Conservation (phyloP, 2,888 invertebrate genomes). For the Philopedon plagiatum region DNA sequence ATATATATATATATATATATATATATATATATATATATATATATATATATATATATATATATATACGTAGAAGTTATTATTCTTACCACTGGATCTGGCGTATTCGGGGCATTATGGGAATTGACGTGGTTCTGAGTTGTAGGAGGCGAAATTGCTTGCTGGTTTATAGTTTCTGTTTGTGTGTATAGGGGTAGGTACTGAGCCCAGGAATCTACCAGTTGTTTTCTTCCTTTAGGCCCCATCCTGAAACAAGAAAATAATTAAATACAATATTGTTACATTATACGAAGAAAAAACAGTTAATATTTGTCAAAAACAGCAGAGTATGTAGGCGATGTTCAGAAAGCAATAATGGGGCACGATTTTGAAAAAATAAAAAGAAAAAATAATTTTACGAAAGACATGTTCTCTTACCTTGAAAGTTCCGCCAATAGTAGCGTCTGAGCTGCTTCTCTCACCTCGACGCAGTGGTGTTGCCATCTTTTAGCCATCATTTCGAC, state of each 20-base stretch:
- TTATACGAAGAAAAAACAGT: no score
- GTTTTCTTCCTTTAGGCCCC: constrained; percentile 92
- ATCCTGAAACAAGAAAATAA: constrained; percentile 70
- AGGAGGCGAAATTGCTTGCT: constrained; percentile 72
- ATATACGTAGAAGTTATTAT: neutral
- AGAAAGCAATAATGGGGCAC: no score
- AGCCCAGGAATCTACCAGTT: constrained; percentile 95
- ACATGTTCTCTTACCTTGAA: constrained; percentile 57
- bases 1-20: no score
- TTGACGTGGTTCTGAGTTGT: constrained; percentile 65
- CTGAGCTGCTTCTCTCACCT: constrained; percentile 97
- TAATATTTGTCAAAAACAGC: no score
- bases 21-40: no score
- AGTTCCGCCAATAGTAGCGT: constrained; percentile 95
- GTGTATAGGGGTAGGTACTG: constrained; percentile 93
- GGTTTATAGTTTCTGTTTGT: constrained; percentile 84
- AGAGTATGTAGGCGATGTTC: no score
- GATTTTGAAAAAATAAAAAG: no score
- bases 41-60: neutral
- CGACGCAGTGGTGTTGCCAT: constrained; percentile 99
- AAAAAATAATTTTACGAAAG: no score
- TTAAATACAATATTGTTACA: no score
- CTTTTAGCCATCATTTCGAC: constrained; percentile 97
- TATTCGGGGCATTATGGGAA: constrained; percentile 49
- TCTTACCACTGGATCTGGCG: constrained; percentile 58